Evolutionary conservation across 2,888 invertebrate genomes (phyloP), one percentile per base, ranked within the genome.

Genomic region (Seladonia tumulorum): DNA sequence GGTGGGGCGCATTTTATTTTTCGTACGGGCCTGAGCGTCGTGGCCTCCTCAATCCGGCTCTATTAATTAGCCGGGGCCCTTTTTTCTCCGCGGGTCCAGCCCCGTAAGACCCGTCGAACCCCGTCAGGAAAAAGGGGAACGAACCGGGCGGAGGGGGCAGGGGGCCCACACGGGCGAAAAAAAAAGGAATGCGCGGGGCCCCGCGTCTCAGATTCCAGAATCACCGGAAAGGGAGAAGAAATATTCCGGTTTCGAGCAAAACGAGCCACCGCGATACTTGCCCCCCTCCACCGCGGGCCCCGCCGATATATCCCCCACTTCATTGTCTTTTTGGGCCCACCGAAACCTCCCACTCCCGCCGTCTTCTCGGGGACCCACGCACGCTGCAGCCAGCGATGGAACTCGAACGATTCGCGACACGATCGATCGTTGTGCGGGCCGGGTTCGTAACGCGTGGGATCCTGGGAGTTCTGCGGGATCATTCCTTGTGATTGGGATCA

Each of bases 31-130:
- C 88, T 75, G 82, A 75, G 45, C 77, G 83, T 85, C 89, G 86
- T 77, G 70, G 83, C 73, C 79, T 80, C 82, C 89, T 84, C 88
- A 82, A 89, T 89, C 91, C 86, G 79, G 91, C 91, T 91, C 91
- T 91, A 91, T 91, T 91, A 91, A 91, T 91, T 91, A 91, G 90
- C 90, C 86, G 88, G 81, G 87, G 79, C 85, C 86, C 87, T 90
- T 91, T 91, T 91, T 88, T 88, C 87, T 77, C 84, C 86, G 79
- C 83, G 82, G 82, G 66, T 49, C 88, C 53, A 74, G 81, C 78
- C 76, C 82, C 82, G 89, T 71, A 83, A 87, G 89, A 90, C 87
- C 89, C 89, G 81, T 85, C 87, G 90, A 89, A 88, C 83, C 89
- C 77, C 82, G 90, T 86, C 83, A 82, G 83, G 90, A 83, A 89